phyloP scores from a whole-genome alignment of 2,888 invertebrate species.

The Tipula unca region DNA sequence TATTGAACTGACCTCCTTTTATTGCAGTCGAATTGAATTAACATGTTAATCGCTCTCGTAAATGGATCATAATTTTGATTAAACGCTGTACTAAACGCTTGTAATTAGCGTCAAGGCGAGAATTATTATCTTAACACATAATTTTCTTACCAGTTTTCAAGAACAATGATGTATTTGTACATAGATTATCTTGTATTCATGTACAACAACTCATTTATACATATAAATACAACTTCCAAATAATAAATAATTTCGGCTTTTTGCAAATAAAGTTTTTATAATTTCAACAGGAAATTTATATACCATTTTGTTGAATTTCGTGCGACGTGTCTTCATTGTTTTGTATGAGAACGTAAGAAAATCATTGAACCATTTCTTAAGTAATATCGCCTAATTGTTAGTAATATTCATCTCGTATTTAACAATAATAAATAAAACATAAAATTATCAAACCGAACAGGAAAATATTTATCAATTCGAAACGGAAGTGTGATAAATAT shows the following conservation, averaged over 20 bases:
- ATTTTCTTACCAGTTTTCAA: too few species aligned
- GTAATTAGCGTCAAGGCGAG: neutral
- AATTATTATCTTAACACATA: neutral
- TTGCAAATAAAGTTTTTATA: neutral
- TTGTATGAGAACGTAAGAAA: neutral
- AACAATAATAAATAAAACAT: neutral
- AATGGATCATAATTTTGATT: neutral
- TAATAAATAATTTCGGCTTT: neutral
- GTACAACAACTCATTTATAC: neutral
- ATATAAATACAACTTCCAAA: too few species aligned
- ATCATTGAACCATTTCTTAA: neutral
- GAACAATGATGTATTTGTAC: neutral
- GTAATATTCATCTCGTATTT: neutral
- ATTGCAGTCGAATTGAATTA: neutral
- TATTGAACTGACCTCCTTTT: neutral
- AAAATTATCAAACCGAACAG: neutral
- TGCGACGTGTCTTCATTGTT: neutral
- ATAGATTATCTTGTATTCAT: neutral
- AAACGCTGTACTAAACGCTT: neutral
- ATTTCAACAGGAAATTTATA: neutral
- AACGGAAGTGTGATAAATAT: neutral
- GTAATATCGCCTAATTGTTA: neutral
- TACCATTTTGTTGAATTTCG: neutral
- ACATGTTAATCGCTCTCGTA: neutral
- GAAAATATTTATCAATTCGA: neutral